Conservation (phyloP, 2,888 invertebrate genomes). For the Darwinula stevensoni region DNA sequence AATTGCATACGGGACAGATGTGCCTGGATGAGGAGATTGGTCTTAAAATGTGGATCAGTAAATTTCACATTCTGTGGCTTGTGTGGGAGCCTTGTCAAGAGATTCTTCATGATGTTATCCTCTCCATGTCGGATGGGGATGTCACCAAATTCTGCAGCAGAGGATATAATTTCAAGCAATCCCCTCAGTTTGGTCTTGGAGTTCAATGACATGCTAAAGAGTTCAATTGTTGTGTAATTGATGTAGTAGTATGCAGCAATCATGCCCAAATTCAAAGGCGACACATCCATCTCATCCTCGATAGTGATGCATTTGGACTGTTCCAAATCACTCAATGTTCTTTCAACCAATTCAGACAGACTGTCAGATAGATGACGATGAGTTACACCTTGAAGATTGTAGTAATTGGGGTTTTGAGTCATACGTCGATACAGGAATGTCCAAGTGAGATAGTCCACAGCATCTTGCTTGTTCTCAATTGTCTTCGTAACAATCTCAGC, state of each 20-base stretch:
- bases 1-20: slow-evolving; percentile 79
- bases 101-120: slow-evolving; percentile 44
- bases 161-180: slow-evolving; percentile 85
- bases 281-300: slow-evolving; percentile 91
- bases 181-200: slow-evolving; percentile 87
- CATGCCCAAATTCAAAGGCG: slow-evolving; percentile 94
- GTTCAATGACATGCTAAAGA: slow-evolving; percentile 87
- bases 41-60: slow-evolving; percentile 91
- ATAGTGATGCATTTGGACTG: slow-evolving; percentile 90
- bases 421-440: slow-evolving; percentile 85
- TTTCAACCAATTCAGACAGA: slow-evolving; percentile 87
- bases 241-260: slow-evolving; percentile 99
- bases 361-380: slow-evolving; percentile 95
- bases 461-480: slow-evolving; percentile 98
- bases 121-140: slow-evolving; percentile 84
- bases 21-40: slow-evolving; percentile 77
- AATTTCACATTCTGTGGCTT: slow-evolving; percentile 44
- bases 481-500: slow-evolving; percentile 99
- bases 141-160: slow-evolving; percentile 83
- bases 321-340: slow-evolving; percentile 70
- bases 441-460: slow-evolving; percentile 98
- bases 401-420: slow-evolving; percentile 98
- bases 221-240: slow-evolving; percentile 93
- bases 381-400: slow-evolving; percentile 67
- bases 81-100: slow-evolving; percentile 27